Conservation (phyloP, 2,113 vertebrate species). For the Sapayoa aenigma region DNA sequence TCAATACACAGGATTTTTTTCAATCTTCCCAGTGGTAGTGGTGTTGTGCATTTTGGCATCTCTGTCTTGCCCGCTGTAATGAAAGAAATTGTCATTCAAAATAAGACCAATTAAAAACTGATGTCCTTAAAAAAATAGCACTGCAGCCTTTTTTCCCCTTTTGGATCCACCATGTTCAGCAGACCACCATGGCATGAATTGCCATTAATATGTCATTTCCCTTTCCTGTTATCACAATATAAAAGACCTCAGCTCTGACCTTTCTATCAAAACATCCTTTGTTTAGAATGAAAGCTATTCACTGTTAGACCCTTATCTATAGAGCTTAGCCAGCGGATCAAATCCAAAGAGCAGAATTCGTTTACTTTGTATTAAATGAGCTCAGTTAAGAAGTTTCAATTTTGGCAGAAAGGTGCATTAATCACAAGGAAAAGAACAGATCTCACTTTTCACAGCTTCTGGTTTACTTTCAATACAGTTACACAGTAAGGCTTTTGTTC, state of each 20-base stretch:
- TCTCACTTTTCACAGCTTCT: slow-evolving; percentile 85
- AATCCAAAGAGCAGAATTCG: slow-evolving; percentile 82
- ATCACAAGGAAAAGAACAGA: slow-evolving; percentile 83
- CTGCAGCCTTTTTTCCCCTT: slow-evolving; percentile 2
- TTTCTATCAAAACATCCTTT: slow-evolving; percentile 90
- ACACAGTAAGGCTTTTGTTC: slow-evolving; percentile 84
- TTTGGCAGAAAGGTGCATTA: slow-evolving; percentile 86
- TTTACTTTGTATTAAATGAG: slow-evolving; percentile 87
- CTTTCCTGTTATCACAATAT: slow-evolving; percentile 85
- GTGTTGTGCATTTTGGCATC: not conserved
- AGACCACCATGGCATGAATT: slow-evolving; percentile 76
- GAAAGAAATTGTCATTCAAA: slow-evolving; percentile 49
- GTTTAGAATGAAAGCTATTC: slow-evolving; percentile 82
- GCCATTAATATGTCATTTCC: slow-evolving; percentile 86
- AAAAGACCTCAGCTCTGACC: slow-evolving; percentile 79
- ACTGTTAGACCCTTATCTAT: slow-evolving; percentile 81
- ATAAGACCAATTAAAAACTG: slow-evolving; percentile 39
- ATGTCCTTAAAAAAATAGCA: slow-evolving; percentile 19
- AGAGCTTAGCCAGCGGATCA: slow-evolving; percentile 78
- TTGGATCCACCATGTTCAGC: slow-evolving; percentile 56
- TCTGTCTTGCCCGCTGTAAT: not conserved
- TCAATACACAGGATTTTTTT: not conserved
- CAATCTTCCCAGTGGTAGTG: not conserved
- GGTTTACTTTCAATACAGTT: slow-evolving; percentile 80
- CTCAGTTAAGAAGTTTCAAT: slow-evolving; percentile 82